A percentile compares a stretch with the other conserved stretches of the same genome.
phyloP scores from a whole-genome alignment of 1,140 invertebrate species.

The Colletes latitarsis region DNA sequence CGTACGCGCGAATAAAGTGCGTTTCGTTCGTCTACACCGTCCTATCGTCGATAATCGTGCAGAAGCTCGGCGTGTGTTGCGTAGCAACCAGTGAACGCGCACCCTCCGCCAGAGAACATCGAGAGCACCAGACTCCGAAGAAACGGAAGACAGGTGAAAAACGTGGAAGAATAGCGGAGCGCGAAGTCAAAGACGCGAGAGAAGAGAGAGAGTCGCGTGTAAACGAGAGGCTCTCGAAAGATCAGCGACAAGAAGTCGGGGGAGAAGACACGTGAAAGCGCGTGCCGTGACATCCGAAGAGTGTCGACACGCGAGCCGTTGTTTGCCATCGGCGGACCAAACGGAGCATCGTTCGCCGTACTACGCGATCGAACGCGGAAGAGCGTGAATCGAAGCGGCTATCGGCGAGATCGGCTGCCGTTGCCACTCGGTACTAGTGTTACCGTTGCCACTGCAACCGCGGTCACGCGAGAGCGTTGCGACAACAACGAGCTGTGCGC shows the following conservation, averaged over 20 bases:
- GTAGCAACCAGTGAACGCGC: conserved; percentile 44
- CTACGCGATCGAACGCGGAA: conserved; percentile 11
- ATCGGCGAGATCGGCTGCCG: conserved; percentile 40
- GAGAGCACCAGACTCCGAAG: conserved; percentile 9
- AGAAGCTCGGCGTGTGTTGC: conserved; percentile 35
- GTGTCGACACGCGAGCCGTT: conserved; percentile 52
- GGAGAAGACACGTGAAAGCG: conserved; percentile 48
- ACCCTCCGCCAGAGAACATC: conserved; percentile 27
- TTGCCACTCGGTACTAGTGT: conserved; percentile 13
- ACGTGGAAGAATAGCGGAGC: not conserved
- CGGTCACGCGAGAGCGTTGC: conserved; percentile 54
- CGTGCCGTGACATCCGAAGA: conserved; percentile 75
- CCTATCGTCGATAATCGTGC: conserved; percentile 49
- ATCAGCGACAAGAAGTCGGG: conserved; percentile 29
- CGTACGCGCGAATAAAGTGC: conserved; percentile 2
- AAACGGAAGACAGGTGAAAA: conserved; percentile 47
- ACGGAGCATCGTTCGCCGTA: conserved; percentile 11
- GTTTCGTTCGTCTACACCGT: conserved; percentile 34
- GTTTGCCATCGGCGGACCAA: conserved; percentile 30
- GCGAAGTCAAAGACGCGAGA: not conserved
- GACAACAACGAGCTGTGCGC: conserved; percentile 61
- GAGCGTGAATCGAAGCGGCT: conserved; percentile 5
- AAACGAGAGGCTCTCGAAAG: conserved; percentile 13
- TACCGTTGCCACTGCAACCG: conserved; percentile 40
- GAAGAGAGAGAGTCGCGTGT: not conserved